Conservation (phyloP, 2,113 vertebrate genomes). For the Dipodomys merriami region DNA sequence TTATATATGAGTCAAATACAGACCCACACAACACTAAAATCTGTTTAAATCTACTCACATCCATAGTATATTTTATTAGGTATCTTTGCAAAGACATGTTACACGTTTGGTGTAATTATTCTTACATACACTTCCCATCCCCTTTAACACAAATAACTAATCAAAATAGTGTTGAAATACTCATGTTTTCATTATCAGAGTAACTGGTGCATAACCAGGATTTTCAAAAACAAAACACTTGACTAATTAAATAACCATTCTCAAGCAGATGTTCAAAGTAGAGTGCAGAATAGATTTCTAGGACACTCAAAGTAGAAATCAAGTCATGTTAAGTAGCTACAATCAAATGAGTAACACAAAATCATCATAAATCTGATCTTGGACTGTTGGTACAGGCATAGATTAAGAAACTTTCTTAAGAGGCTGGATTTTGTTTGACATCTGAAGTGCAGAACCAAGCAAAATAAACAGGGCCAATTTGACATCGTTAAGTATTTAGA, state of each 20-base stretch:
- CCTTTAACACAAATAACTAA: not conserved
- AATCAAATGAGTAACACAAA: not conserved
- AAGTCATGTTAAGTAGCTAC: not conserved
- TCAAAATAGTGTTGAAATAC: not conserved
- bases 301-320: not conserved
- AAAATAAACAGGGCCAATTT: not conserved
- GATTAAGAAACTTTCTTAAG: no score
- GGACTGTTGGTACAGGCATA: not conserved
- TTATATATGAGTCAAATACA: not conserved
- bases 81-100: not conserved
- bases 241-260: not conserved
- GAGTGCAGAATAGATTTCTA: not conserved
- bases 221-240: not conserved
- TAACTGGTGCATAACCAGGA: not conserved
- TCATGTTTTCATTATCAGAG: not conserved
- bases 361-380: not conserved
- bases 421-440: not conserved
- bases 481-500: not conserved
- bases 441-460: not conserved
- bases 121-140: not conserved
- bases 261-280: not conserved
- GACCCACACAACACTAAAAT: not conserved
- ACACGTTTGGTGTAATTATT: not conserved
- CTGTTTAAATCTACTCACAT: no score
- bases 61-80: not conserved